Percentiles rank a stretch among this genome's conserved stretches.
Conservation (phyloP, 2,113 vertebrate genomes). For the Aspiorhynchus laticeps region DNA sequence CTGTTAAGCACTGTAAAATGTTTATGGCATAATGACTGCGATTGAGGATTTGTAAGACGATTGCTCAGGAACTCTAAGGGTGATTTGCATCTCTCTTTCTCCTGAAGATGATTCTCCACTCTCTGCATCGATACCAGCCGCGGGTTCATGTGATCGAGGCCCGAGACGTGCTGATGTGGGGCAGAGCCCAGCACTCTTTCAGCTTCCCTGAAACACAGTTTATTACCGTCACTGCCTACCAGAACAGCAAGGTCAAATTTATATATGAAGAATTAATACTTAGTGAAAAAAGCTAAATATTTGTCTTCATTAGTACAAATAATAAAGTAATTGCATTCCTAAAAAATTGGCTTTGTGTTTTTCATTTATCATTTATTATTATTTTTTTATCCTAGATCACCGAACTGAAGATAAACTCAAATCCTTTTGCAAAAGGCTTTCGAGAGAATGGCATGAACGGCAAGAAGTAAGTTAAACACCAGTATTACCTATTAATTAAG, state of each 20-base stretch:
- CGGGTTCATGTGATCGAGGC: constrained; percentile 86
- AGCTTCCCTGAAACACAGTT: constrained; percentile 79
- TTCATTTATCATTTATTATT: no score
- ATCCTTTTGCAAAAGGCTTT: constrained; percentile 80
- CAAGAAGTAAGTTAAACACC: constrained; percentile 70
- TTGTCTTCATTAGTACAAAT: no score
- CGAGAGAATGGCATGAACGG: constrained; percentile 78
- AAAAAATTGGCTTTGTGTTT: no score
- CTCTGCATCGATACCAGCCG: constrained; percentile 89
- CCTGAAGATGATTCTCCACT: constrained; percentile 86
- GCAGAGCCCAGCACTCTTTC: constrained; percentile 73
- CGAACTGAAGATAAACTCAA: constrained; percentile 78
- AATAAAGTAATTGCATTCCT: no score
- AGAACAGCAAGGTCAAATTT: constrained; percentile 74
- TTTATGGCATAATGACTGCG: no score
- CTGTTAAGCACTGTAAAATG: no score
- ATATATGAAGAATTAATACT: no score
- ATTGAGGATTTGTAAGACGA: no score
- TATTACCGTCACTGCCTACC: constrained; percentile 79
- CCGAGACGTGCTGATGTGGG: constrained; percentile 78
- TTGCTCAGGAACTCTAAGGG: no score
- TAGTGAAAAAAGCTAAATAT: no score
- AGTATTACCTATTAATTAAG: no score
- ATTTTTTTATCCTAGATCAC: constrained; percentile 68
- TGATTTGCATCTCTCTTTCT: background rate